Conservation (phyloP, 2,888 invertebrate species). For the Yponomeuta plumbellus region DNA sequence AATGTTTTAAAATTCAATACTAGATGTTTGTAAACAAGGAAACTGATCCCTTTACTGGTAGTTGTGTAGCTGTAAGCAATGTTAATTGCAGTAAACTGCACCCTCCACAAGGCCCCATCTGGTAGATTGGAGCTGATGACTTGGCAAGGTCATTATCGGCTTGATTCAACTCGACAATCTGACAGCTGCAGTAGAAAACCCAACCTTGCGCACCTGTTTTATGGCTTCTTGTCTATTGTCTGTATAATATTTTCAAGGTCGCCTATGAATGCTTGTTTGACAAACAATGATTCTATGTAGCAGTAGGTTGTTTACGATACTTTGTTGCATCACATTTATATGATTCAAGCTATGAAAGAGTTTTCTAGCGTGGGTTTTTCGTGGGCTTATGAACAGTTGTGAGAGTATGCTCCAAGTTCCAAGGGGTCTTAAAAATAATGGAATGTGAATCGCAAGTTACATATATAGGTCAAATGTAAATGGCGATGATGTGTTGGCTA, state of each 20-base stretch:
- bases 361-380: slow-evolving; percentile 9
- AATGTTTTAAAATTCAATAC: slow-evolving; percentile 16
- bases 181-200: neutral
- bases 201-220: slow-evolving; percentile 9
- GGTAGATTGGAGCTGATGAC: slow-evolving; percentile 33
- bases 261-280: slow-evolving; percentile 9
- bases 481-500: neutral
- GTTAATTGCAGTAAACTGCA: neutral
- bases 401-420: neutral
- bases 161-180: slow-evolving; percentile 9
- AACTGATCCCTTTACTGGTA: neutral
- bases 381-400: neutral
- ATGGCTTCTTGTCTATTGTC: slow-evolving; percentile 10
- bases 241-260: slow-evolving; percentile 3
- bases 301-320: slow-evolving; percentile 12
- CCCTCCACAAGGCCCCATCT: slow-evolving; percentile 1
- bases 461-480: neutral
- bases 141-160: slow-evolving; percentile 58
- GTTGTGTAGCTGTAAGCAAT: slow-evolving; percentile 1
- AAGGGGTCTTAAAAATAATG: neutral
- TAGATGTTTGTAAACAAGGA: slow-evolving; percentile 12
- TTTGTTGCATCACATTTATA: slow-evolving; percentile 12
- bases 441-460: too few species aligned
- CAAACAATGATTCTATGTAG: slow-evolving; percentile 8
- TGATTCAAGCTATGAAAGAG: neutral